phyloP scores from a whole-genome alignment of 2,113 vertebrate species.

The Toxotes chatareus region DNA sequence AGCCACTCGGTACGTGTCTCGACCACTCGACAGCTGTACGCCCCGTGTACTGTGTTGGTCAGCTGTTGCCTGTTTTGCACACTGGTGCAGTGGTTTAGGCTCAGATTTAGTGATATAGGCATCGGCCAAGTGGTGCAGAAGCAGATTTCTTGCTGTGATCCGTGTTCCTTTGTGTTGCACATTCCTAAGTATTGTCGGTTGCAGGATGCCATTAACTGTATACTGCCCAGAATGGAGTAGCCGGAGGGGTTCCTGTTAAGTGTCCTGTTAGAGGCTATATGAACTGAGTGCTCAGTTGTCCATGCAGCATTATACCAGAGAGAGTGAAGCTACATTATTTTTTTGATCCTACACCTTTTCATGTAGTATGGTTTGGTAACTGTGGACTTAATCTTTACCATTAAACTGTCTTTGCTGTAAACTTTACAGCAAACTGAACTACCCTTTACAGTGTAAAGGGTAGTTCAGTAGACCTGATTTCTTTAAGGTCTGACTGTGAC shows the following conservation, averaged over 20 bases:
- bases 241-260: not conserved
- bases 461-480: not conserved
- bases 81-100: not conserved
- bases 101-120: not conserved
- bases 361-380: not conserved
- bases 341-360: too few species aligned
- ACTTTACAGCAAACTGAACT: too few species aligned
- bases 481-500: not conserved
- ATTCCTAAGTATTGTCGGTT: not conserved
- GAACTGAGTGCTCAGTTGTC: not conserved
- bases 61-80: not conserved
- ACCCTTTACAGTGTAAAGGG: too few species aligned
- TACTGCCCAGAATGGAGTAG: not conserved
- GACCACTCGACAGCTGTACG: too few species aligned
- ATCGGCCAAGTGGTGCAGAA: conserved; percentile 41
- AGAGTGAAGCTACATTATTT: not conserved
- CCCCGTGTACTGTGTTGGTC: too few species aligned
- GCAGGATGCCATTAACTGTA: conserved; percentile 14
- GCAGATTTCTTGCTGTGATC: conserved; percentile 29
- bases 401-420: not conserved
- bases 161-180: conserved; percentile 1
- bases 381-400: not conserved
- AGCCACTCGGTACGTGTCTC: too few species aligned
- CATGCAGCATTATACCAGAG: not conserved
- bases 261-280: not conserved